These are phyloP conservation scores for Nasonia vitripennis DNA, from an alignment of 1,140 invertebrate genomes.

Conservation along the genomic window DNA sequence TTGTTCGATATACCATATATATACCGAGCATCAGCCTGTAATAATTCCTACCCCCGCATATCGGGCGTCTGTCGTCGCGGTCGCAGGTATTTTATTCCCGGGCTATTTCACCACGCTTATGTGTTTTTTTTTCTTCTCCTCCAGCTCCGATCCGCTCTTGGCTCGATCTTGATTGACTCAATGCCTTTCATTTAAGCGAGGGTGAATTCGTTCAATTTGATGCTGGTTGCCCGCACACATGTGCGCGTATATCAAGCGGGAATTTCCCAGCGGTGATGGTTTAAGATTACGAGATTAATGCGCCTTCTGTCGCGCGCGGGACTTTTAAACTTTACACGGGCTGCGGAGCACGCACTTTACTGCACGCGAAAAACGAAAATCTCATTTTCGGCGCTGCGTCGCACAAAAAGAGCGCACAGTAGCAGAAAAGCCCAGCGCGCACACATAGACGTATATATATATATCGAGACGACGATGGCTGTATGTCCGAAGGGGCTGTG, in stretches of 20 bases:
- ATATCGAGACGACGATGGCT: not conserved
- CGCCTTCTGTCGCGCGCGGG: slow-evolving; percentile 1
- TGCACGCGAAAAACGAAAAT: too few relatives aligned
- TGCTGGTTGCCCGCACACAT: slow-evolving; percentile 29
- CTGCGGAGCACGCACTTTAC: too few relatives aligned
- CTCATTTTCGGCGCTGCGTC: too few relatives aligned
- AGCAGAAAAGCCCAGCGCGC: too few relatives aligned
- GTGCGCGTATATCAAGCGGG: not conserved
- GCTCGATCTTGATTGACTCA: slow-evolving; percentile 36
- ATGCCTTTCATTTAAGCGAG: slow-evolving; percentile 37
- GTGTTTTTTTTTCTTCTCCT: not conserved
- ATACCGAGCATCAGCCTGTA: not conserved
- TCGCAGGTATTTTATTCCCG: slow-evolving; percentile 38
- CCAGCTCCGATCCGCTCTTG: not conserved
- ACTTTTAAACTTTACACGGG: not conserved
- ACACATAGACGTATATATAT: too few relatives aligned
- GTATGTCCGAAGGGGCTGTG: slow-evolving; percentile 10
- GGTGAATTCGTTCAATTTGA: slow-evolving; percentile 44
- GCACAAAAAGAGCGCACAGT: too few relatives aligned
- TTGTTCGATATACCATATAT: too few relatives aligned
- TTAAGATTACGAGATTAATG: slow-evolving; percentile 20
- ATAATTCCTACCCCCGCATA: not conserved
- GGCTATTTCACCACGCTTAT: not conserved
- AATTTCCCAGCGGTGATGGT: slow-evolving; percentile 4
- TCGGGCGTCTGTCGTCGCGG: too few relatives aligned